Base-by-base conservation (phyloP, 2,113 vertebrate species). In the Laterallus jamaicensis region DNA sequence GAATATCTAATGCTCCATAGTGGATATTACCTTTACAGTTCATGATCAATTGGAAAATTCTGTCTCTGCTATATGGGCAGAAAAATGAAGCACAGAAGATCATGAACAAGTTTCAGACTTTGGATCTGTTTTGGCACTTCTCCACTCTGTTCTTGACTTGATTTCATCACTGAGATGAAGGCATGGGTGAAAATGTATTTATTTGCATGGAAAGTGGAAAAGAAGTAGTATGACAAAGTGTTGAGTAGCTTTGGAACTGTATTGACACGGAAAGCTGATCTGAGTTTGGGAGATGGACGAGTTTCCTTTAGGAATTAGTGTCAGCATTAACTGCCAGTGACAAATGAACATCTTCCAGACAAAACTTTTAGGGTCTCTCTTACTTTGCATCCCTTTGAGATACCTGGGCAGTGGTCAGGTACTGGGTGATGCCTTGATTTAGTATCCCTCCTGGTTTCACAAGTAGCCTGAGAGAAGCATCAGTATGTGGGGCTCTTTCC, bases 401-500 rank as follows among this genome's bases (percentile, higher is more conserved):
- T 86, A 32, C 28, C 26, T 28, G 29, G n/a, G 15, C 22, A 77
- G 31, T 3, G 2, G 40, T 62, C 52, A 39, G 17, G 14, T 81
- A 29, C 52, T n/a, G 58, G 24, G 28, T 35, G 24, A 10, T 2
- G 1, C 24, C 40, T 24, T 11, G 11, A 19, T 26, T 62, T 68
- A 25, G 40, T 56, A 39, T 6, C 12, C 19, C 26, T 11, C 15
- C 42, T 31, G 64, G 29, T 15, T 50, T 62, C 67, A 47, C 16
- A 79, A 59, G 26, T 49, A 67, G 39, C 9, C 39, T 56, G 31
- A 42, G 44, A 86, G 32, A 78, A 50, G 12, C 9, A 58, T 69
- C 37, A 11, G 13, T 20, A 31, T 1, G 1, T 52, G 22, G 12
- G 14, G 2, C 12, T 59, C 5, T 68, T 24, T 39, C 10, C 8